These are phyloP conservation scores for Ceratosolen fusciceps DNA, from an alignment of 1,140 invertebrate species.

Conservation along the genomic window DNA sequence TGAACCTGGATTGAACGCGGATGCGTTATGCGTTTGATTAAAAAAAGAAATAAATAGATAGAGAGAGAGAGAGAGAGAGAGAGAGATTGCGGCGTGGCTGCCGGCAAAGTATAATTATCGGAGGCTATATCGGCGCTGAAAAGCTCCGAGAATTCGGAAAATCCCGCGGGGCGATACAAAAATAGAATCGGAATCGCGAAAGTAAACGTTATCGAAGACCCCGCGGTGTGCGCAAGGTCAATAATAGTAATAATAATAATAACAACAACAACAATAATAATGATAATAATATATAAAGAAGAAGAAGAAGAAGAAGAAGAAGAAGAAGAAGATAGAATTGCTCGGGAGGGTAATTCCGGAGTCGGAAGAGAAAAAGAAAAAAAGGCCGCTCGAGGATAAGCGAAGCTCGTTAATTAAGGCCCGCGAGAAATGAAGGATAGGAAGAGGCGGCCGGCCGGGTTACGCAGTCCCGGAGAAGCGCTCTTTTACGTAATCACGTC, in stretches of 20 bases:
- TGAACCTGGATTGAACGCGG: too few relatives aligned
- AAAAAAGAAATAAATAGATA: too few relatives aligned
- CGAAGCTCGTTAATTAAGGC: neutral
- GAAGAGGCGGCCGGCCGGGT: neutral
- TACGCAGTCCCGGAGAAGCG: neutral
- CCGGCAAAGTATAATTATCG: too few relatives aligned
- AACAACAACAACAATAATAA: too few relatives aligned
- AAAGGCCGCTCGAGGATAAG: neutral
- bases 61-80: too few relatives aligned
- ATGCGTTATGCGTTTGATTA: too few relatives aligned
- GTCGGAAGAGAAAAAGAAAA: neutral
- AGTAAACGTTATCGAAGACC: neutral
- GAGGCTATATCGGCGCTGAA: neutral
- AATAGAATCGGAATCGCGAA: neutral
- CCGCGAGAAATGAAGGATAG: neutral
- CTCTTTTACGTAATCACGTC: constrained; percentile 29
- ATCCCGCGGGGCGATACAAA: neutral
- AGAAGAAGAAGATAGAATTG: too few relatives aligned
- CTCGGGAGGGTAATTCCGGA: neutral
- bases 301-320: too few relatives aligned
- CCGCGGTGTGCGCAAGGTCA: neutral
- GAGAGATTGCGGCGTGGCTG: neutral
- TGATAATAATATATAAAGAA: too few relatives aligned
- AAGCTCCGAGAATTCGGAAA: neutral
- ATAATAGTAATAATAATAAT: too few relatives aligned